A percentile compares a stretch with the other conserved stretches of the same genome.
Evolutionary conservation across 2,113 vertebrate genomes (phyloP).

Genomic region (Notarius quadriscutis): DNA sequence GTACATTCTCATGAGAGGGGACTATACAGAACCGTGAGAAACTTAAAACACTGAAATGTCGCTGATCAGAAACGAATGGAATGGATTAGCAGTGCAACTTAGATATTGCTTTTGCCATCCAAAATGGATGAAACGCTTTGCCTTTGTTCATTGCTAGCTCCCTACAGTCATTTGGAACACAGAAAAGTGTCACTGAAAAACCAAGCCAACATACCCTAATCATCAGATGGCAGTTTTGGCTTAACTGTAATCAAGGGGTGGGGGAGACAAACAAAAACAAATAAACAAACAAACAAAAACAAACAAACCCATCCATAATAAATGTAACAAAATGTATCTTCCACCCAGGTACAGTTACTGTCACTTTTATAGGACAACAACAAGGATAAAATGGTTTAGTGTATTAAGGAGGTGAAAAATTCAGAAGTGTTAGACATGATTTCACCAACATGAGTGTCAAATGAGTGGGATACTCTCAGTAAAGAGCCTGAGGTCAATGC

Average conservation of each 20-base stretch:
- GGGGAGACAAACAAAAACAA: neutral
- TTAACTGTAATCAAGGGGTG: conserved; percentile 18
- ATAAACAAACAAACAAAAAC: neutral
- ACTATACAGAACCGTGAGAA: neutral
- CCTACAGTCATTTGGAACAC: conserved; percentile 33
- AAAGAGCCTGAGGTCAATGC: conserved; percentile 65
- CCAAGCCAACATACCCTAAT: conserved; percentile 40
- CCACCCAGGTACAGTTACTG: conserved; percentile 39
- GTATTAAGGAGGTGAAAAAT: conserved; percentile 62
- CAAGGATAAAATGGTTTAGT: conserved; percentile 57
- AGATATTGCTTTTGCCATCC: conserved; percentile 47
- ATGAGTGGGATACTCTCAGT: conserved; percentile 62
- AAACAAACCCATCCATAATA: neutral
- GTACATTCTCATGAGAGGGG: neutral
- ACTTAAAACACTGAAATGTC: neutral
- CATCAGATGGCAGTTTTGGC: conserved; percentile 49
- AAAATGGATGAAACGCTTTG: conserved; percentile 41
- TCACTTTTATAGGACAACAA: conserved; percentile 48
- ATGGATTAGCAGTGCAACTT: conserved; percentile 31
- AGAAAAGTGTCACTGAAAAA: conserved; percentile 27
- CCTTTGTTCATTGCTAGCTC: conserved; percentile 27
- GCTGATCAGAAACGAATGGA: conserved; percentile 28
- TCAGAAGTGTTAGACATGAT: conserved; percentile 42
- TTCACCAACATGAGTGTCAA: conserved; percentile 44
- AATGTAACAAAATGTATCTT: conserved; percentile 37